Evolutionary conservation across 2,797 vertebrate species (phyloP).

Genomic region (Neoniphon sammara): DNA sequence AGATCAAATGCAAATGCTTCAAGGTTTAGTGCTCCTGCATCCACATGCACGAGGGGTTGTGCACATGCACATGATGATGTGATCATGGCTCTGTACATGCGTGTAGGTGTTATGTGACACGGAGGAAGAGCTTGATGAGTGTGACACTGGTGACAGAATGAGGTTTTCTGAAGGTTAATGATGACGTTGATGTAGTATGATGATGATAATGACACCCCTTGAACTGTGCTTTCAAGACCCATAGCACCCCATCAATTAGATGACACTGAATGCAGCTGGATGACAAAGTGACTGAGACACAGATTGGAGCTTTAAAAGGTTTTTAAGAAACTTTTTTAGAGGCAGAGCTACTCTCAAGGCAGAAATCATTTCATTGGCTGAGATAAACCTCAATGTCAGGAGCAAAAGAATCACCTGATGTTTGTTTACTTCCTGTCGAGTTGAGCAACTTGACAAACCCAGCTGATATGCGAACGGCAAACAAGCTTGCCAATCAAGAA

Average conservation of each 20-base stretch:
- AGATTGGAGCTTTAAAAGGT: constrained; percentile 35
- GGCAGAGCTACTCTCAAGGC: background rate
- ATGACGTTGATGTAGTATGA: constrained; percentile 24
- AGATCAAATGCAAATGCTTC: constrained; percentile 50
- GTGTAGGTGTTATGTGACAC: constrained; percentile 13
- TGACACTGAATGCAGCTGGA: constrained; percentile 28
- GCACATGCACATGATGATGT: constrained; percentile 21
- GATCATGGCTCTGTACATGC: constrained; percentile 2
- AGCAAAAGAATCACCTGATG: constrained; percentile 7
- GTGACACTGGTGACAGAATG: constrained; percentile 25
- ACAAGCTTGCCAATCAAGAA: too few species aligned
- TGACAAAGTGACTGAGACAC: constrained; percentile 43
- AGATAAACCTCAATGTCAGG: constrained; percentile 34
- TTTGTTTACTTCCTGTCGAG: too few species aligned
- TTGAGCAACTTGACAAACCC: too few species aligned
- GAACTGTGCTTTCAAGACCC: constrained; percentile 19
- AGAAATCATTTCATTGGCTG: constrained; percentile 49
- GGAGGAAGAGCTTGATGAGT: constrained; percentile 3
- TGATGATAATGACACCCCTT: constrained; percentile 18
- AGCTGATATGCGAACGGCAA: too few species aligned
- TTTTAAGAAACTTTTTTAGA: background rate
- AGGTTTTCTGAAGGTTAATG: constrained; percentile 3
- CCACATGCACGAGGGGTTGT: constrained; percentile 48
- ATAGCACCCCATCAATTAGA: background rate
- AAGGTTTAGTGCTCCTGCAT: constrained; percentile 48